These are phyloP conservation scores for Volucella bombylans DNA, from an alignment of 2,888 invertebrate species.

Conservation along the genomic window DNA sequence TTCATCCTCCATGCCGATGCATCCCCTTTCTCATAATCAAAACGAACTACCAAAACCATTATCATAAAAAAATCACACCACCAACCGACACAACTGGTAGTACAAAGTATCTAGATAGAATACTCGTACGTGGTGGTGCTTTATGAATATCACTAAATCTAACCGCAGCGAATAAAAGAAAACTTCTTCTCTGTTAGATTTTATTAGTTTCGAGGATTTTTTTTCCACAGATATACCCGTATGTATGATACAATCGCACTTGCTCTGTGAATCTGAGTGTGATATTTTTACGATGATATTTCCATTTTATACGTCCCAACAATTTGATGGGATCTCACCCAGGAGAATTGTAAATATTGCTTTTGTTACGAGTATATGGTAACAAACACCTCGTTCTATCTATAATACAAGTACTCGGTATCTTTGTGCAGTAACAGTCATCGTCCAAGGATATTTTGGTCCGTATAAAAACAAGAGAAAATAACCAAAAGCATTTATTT, in stretches of 20 bases:
- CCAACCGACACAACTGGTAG: not conserved
- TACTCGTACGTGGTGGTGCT: conserved; percentile 41
- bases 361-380: conserved; percentile 24
- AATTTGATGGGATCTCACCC: conserved; percentile 71
- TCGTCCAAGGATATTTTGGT: conserved; percentile 33
- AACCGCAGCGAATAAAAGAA: conserved; percentile 61
- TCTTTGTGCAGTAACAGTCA: conserved; percentile 9
- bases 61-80: conserved; percentile 65
- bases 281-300: conserved; percentile 74
- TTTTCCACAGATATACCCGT: not conserved
- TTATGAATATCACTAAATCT: conserved; percentile 62
- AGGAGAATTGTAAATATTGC: conserved; percentile 65
- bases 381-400: conserved; percentile 28
- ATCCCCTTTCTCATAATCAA: conserved; percentile 57
- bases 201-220: conserved; percentile 67
- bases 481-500: conserved; percentile 58
- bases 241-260: conserved; percentile 32
- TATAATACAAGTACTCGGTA: not conserved
- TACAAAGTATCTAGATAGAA: not conserved
- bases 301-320: conserved; percentile 61
- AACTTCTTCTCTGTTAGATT: conserved; percentile 45
- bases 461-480: conserved; percentile 9
- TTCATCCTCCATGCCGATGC: not conserved
- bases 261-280: conserved; percentile 10
- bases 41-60: conserved; percentile 73